phyloP scores from a whole-genome alignment of 2,888 invertebrate species.

The Dynastes hyllus region DNA sequence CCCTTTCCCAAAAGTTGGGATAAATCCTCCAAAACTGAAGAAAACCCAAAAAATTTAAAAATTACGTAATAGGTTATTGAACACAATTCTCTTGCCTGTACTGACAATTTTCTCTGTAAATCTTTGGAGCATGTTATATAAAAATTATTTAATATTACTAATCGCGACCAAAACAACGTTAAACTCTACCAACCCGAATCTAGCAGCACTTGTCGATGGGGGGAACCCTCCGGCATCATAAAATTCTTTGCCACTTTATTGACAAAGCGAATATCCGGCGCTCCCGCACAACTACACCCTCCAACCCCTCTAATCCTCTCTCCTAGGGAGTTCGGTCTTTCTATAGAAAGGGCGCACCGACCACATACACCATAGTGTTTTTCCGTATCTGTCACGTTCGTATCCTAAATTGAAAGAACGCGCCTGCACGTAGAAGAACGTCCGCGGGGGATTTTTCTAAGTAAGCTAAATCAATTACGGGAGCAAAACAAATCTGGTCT shows the following conservation, averaged over 20 bases:
- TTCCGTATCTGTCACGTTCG: slow-evolving; percentile 40
- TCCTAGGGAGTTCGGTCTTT: too few relatives aligned
- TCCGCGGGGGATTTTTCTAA: slow-evolving; percentile 27
- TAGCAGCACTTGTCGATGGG: slow-evolving; percentile 5
- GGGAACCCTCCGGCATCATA: slow-evolving; percentile 23
- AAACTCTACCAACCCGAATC: too few relatives aligned
- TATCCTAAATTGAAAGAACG: slow-evolving; percentile 17
- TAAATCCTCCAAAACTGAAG: too few relatives aligned
- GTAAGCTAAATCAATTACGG: slow-evolving; percentile 36
- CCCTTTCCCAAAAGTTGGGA: too few relatives aligned
- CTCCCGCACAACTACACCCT: background rate
- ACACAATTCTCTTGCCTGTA: too few relatives aligned
- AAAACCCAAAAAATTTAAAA: too few relatives aligned
- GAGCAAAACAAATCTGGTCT: slow-evolving; percentile 27
- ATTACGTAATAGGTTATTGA: too few relatives aligned
- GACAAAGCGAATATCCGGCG: slow-evolving; percentile 15
- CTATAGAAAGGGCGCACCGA: background rate
- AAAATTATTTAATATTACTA: too few relatives aligned
- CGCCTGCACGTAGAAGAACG: background rate
- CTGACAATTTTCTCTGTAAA: too few relatives aligned
- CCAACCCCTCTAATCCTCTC: too few relatives aligned
- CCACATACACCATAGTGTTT: background rate
- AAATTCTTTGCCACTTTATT: slow-evolving; percentile 28
- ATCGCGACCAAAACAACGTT: too few relatives aligned
- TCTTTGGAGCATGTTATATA: too few relatives aligned